Evolutionary conservation across 2,888 invertebrate species (phyloP), one percentile per base, ranked within the genome.

Genomic region (Lacanobia oleracea): DNA sequence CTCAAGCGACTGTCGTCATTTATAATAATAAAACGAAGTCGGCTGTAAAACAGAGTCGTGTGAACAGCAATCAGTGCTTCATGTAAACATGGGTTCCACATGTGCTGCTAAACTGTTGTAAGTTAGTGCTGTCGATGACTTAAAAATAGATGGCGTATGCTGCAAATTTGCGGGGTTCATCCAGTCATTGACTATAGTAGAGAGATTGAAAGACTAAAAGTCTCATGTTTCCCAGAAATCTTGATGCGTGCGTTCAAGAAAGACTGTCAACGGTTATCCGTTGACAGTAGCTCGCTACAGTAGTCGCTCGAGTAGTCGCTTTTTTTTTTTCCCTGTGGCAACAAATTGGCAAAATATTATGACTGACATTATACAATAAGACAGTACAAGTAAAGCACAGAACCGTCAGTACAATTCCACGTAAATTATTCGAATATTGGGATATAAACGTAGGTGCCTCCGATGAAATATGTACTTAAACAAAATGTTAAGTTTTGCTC

Each of bases 1-100:
- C 70, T 82, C 85, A 86, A 81, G 74, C 63, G 62, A 69, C 63
- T 83, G 83, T 77, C 81, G 84, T 86, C 82, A 82, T 87, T 86
- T 83, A 85, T 84, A 86, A 84, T 84, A 86, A 87, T 86, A 81
- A 84, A 88, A 78, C 69, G 60, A 75, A 72, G 75, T 71, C 45
- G 63, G 67, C 60, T 74, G 62, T 84, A 65, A 76, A 77, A 57
- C 69, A 53, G 70, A 53, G 66, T 83, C 89, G 90, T 91, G 89
- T 89, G 90, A 91, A 91, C 87, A 77, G 83, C 70, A 89, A 90
- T 88, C 89, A 86, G 77, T 82, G 83, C 80, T 75, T 65, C 65
- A 59, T 75, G 74, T 81, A 75, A 85, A 85, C 85, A 87, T 82
- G 68, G 78, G 84, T 67, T 66, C 60, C 74, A 83, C 75, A 84